These are phyloP conservation scores for Heliothis peltigera DNA, from an alignment of 2,888 invertebrate genomes.

Conservation along the genomic window DNA sequence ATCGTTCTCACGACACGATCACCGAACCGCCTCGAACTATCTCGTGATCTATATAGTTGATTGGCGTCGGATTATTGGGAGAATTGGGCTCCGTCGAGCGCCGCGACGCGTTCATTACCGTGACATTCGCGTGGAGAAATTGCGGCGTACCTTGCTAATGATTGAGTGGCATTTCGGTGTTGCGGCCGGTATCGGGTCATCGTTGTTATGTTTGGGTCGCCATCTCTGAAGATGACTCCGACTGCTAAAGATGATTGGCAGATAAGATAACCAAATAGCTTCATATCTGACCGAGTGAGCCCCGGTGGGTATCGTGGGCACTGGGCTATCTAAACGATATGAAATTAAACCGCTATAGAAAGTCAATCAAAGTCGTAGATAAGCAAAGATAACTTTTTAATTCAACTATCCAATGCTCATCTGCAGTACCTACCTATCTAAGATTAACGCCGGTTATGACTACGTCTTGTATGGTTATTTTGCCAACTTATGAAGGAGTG, in stretches of 20 bases:
- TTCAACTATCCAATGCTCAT: constrained; percentile 48
- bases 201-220: constrained; percentile 79
- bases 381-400: constrained; percentile 67
- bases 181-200: constrained; percentile 75
- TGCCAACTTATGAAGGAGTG: neutral
- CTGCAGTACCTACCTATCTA: constrained; percentile 13
- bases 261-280: constrained; percentile 84
- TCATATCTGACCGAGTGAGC: constrained; percentile 75
- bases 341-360: constrained; percentile 84
- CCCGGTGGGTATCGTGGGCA: constrained; percentile 57
- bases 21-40: constrained; percentile 81
- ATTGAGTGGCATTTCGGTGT: constrained; percentile 81
- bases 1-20: constrained; percentile 88
- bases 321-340: constrained; percentile 78
- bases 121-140: constrained; percentile 86
- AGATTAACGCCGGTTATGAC: constrained; percentile 7
- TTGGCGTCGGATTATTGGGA: constrained; percentile 85
- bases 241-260: constrained; percentile 72
- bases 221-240: constrained; percentile 73
- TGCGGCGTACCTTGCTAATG: constrained; percentile 67
- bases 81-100: constrained; percentile 80
- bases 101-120: constrained; percentile 77
- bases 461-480: constrained; percentile 9
- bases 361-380: constrained; percentile 83
- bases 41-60: constrained; percentile 88